A percentile compares a stretch with the other conserved stretches of the same genome.
Conservation (phyloP, 2,797 vertebrate species). For the Tympanoctomys barrerae region DNA sequence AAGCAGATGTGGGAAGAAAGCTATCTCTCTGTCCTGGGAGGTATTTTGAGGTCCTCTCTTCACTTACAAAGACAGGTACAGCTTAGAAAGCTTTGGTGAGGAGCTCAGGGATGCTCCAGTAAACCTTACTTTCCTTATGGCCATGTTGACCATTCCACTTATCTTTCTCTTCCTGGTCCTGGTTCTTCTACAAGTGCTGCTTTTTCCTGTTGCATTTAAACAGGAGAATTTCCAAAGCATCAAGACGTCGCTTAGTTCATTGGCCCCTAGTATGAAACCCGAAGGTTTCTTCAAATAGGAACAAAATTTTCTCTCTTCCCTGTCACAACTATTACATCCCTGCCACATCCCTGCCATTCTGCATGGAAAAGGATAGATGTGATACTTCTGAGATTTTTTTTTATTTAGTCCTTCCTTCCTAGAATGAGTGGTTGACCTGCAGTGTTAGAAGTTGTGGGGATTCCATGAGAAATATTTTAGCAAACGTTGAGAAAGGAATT, state of each 20-base stretch:
- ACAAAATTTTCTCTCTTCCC: neutral
- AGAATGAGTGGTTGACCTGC: neutral
- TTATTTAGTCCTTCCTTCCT: neutral
- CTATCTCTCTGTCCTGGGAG: neutral
- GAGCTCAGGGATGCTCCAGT: neutral
- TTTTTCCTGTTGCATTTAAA: neutral
- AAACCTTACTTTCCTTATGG: neutral
- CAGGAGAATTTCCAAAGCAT: neutral
- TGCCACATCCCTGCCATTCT: neutral
- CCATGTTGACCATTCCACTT: neutral
- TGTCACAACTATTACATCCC: neutral
- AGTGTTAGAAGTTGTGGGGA: constrained; percentile 42
- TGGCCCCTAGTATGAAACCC: neutral
- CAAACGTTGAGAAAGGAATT: constrained; percentile 39
- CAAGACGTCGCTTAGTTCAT: neutral
- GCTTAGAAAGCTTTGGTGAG: neutral
- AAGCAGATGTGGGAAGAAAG: neutral
- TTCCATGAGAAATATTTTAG: constrained; percentile 63
- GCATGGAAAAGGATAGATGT: neutral
- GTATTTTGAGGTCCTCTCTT: neutral
- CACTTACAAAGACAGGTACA: neutral
- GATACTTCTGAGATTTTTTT: neutral
- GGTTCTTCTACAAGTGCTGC: neutral
- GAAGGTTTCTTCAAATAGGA: neutral
- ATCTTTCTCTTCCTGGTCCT: neutral